Conservation (phyloP, 2,888 invertebrate species). For the Calameuta idolon region DNA sequence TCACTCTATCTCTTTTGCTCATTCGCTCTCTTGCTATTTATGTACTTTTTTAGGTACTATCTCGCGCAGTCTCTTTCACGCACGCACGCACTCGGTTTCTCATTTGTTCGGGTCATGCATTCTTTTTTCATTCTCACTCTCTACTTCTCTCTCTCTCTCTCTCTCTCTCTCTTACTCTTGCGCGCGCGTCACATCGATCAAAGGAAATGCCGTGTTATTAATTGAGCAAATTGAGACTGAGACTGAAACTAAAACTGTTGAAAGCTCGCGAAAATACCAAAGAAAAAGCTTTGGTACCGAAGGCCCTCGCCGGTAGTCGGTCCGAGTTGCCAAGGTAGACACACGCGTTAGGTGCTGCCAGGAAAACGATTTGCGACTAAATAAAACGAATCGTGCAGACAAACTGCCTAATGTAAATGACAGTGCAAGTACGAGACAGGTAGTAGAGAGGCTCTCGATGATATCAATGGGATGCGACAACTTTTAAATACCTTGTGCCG, state of each 20-base stretch:
- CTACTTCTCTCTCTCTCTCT: neutral
- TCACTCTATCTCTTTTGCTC: neutral
- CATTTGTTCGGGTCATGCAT: conserved; percentile 6
- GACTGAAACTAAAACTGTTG: neutral
- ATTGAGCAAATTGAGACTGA: conserved; percentile 8
- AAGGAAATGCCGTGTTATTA: conserved; percentile 27
- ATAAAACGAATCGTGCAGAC: neutral
- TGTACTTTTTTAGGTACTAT: conserved; percentile 9
- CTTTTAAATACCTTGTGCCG: neutral
- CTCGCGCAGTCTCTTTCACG: conserved; percentile 7
- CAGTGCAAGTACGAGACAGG: neutral
- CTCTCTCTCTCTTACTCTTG: neutral
- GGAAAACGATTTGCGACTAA: neutral
- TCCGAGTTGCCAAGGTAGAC: conserved; percentile 3
- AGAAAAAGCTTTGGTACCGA: conserved; percentile 13
- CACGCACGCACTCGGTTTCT: neutral
- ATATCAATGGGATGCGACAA: neutral
- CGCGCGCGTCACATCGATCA: conserved; percentile 21
- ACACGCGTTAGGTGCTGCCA: neutral
- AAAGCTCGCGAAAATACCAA: conserved; percentile 10
- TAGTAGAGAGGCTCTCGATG: neutral
- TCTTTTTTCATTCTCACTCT: neutral
- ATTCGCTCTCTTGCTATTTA: neutral
- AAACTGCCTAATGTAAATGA: neutral
- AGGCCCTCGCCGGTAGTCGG: conserved; percentile 6